A percentile compares a stretch with the other conserved stretches of the same genome.
These are phyloP conservation scores for Drosophila setosimentum DNA, from an alignment of 2,888 invertebrate species.

Conservation along the genomic window DNA sequence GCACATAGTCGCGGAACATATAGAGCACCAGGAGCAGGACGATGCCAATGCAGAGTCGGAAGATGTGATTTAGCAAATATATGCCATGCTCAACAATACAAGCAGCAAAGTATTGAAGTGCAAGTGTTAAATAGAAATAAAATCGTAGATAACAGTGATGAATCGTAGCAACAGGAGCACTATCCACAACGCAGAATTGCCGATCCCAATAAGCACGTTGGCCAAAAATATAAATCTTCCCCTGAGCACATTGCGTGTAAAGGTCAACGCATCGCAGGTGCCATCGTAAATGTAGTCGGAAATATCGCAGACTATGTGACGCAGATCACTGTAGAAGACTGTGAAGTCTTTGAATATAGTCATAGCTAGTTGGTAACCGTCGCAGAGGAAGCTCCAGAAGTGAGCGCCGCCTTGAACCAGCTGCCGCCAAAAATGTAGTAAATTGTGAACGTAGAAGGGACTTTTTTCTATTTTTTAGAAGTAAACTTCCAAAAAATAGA, in stretches of 20 bases:
- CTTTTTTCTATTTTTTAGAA: too few species aligned
- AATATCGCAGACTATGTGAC: constrained; percentile 2
- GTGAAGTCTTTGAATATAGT: constrained; percentile 5
- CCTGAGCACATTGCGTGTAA: not conserved
- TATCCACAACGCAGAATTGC: constrained; percentile 49
- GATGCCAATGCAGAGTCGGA: constrained; percentile 48
- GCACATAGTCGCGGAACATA: constrained; percentile 52
- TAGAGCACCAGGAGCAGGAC: constrained; percentile 48
- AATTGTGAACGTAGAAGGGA: not conserved
- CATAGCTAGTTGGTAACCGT: constrained; percentile 3
- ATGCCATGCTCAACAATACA: constrained; percentile 28
- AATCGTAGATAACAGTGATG: constrained; percentile 44
- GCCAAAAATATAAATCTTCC: constrained; percentile 11
- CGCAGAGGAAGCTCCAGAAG: constrained; percentile 30
- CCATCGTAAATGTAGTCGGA: constrained; percentile 42
- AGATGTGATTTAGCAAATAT: constrained; percentile 44
- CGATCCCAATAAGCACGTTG: constrained; percentile 46
- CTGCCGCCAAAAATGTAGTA: constrained; percentile 51
- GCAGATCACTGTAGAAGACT: constrained; percentile 10
- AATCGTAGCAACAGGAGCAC: constrained; percentile 48
- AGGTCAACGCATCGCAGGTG: constrained; percentile 17
- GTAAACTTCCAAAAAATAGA: too few species aligned
- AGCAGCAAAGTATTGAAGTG: constrained; percentile 16
- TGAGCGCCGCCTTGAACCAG: constrained; percentile 32
- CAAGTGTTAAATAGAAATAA: constrained; percentile 7